Percentiles rank a stretch among this genome's conserved stretches.
Conservation (phyloP, 2,888 invertebrate species). For the Andrena praecox region DNA sequence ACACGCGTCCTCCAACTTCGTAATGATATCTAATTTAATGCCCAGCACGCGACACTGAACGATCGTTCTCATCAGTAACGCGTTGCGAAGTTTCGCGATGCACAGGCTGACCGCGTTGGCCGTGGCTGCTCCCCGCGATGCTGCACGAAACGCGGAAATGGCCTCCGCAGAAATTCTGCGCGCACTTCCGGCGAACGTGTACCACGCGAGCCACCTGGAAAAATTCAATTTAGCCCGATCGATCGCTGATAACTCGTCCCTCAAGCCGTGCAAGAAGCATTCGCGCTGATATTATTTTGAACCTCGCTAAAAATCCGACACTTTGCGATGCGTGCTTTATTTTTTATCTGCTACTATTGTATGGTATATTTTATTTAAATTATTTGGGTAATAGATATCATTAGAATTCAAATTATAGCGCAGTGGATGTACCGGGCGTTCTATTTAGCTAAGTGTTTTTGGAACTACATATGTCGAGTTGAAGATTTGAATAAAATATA, state of each 20-base stretch:
- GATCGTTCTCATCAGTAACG: conserved; percentile 61
- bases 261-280: background rate
- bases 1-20: conserved; percentile 39
- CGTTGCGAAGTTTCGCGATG: conserved; percentile 43
- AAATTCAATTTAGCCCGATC: conserved; percentile 50
- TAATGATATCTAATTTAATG: conserved; percentile 68
- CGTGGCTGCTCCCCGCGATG: background rate
- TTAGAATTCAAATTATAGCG: too few relatives aligned
- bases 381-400: too few relatives aligned
- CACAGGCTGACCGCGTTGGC: conserved; percentile 6
- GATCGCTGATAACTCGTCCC: conserved; percentile 3
- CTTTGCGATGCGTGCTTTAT: background rate
- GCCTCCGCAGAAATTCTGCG: conserved; percentile 24
- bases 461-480: too few relatives aligned
- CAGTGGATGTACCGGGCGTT: too few relatives aligned
- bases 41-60: conserved; percentile 56
- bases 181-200: background rate
- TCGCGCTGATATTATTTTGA: background rate
- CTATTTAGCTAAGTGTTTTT: too few relatives aligned
- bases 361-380: background rate
- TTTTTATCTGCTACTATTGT: background rate
- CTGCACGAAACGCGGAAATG: conserved; percentile 39
- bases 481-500: too few relatives aligned
- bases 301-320: background rate
- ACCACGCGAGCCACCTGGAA: conserved; percentile 7